Percentiles rank a stretch among this genome's conserved stretches.
These are phyloP conservation scores for Zelostemma sp. DNA, from an alignment of 1,140 invertebrate species.

Conservation along the genomic window DNA sequence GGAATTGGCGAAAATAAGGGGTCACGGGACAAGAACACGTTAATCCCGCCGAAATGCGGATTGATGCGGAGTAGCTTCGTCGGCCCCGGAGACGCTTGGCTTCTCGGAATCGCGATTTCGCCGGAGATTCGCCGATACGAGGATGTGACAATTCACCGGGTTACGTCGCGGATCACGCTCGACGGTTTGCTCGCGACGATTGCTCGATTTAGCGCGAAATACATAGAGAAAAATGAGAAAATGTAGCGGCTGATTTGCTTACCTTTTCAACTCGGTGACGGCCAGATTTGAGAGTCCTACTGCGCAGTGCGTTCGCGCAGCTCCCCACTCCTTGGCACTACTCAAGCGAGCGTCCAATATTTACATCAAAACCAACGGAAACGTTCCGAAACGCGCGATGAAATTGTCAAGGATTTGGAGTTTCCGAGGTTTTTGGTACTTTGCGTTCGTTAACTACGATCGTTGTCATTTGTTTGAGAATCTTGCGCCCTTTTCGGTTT, in stretches of 20 bases:
- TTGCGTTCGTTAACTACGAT: too few relatives aligned
- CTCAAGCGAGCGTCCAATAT: constrained; percentile 49
- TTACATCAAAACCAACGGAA: constrained; percentile 19
- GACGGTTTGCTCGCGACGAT: constrained; percentile 23
- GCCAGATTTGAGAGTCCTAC: constrained; percentile 58
- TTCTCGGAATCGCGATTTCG: constrained; percentile 49
- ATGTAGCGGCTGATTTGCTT: constrained; percentile 49
- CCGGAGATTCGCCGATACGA: constrained; percentile 34
- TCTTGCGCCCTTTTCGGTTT: neutral
- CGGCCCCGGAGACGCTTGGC: constrained; percentile 55
- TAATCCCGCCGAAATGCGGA: constrained; percentile 19
- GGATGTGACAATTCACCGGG: constrained; percentile 54
- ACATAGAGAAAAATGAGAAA: constrained; percentile 40
- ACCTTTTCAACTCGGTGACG: constrained; percentile 67
- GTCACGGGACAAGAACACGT: constrained; percentile 3
- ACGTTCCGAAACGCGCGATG: too few relatives aligned
- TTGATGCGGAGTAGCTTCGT: constrained; percentile 44
- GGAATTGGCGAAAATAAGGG: neutral
- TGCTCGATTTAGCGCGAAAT: constrained; percentile 26
- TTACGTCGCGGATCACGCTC: constrained; percentile 16
- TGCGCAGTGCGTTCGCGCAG: constrained; percentile 58
- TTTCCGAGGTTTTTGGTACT: too few relatives aligned
- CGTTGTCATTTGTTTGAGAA: too few relatives aligned
- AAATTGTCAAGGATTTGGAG: too few relatives aligned
- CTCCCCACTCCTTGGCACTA: constrained; percentile 23